Base-by-base conservation (phyloP, 92 coral and sea anemone genomes). In the Desmophyllum pertusum region DNA sequence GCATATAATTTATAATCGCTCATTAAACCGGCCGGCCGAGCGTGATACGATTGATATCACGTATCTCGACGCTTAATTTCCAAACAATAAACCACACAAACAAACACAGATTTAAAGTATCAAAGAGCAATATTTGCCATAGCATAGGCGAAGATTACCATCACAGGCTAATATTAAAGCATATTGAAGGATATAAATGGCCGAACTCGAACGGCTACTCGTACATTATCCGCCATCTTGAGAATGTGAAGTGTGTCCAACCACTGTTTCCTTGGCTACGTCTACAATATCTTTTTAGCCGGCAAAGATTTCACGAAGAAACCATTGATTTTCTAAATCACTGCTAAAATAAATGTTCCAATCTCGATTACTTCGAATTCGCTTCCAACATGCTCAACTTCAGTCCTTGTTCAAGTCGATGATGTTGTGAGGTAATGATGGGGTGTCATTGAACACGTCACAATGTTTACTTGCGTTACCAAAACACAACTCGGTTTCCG, bases 141-240 rank as follows among this genome's bases (percentile, higher is more conserved):
- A 15, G 9, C 51, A 50, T 35, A 31, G 52, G 52, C 3, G 11
- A 3, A 68, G 30, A 36, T 51, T 17, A 15, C 37, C 9, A 4
- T 18, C 8, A 11, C 29, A 51, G 43, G 10, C 57, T 13, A 31
- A 23, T 18, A 31, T 41, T 10, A 53, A 72, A 33, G 23, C 29
- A 36, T 30, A 78, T 6, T 38, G 90, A 91, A 95, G 98, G 98
- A 95, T 95, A 95, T 93, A 73, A 95, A 95, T 84, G 98, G 98
- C 69, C 98, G 89, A 36, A 95, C 98, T 29, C 98, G 91, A 36
- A 95, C 98, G 2, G 98, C 98, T 4, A 95, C 98, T 63, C 83
- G 88, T 55, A 95, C 98, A 79, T 93, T 95, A 67, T 95, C 98
- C 86, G 95, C 98, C 98, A 95, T 95, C 55, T 78, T 86, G 57